These are phyloP conservation scores for Proales similis DNA, from an alignment of 1,140 invertebrate genomes.

Conservation along the genomic window DNA sequence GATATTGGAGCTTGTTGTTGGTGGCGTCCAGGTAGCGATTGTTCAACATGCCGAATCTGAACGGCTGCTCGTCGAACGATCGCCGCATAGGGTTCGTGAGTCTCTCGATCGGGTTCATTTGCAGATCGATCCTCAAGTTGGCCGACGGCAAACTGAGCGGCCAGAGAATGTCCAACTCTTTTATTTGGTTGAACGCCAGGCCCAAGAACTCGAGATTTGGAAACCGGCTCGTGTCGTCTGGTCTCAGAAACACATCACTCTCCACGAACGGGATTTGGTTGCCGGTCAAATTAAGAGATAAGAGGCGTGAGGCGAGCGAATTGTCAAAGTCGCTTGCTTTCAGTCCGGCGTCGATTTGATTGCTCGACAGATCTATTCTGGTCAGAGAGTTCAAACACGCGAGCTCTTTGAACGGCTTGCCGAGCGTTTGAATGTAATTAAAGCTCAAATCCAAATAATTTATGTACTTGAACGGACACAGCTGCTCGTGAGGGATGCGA, in stretches of 20 bases:
- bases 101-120: neutral
- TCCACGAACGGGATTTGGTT: conserved; percentile 11
- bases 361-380: conserved; percentile 10
- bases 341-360: neutral
- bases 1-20: conserved; percentile 13
- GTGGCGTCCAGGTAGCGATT: conserved; percentile 9
- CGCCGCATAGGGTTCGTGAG: neutral
- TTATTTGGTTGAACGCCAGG: conserved; percentile 2
- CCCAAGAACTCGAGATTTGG: conserved; percentile 23
- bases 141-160: neutral
- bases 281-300: conserved; percentile 8
- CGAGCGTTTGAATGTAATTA: neutral
- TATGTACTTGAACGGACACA: conserved; percentile 9
- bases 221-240: conserved; percentile 8
- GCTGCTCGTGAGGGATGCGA: neutral
- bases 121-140: conserved; percentile 14
- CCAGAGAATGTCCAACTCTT: conserved; percentile 24
- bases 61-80: neutral
- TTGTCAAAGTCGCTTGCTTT: conserved; percentile 13
- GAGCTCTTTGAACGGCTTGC: neutral
- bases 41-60: conserved; percentile 8
- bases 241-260: conserved; percentile 4
- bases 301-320: neutral
- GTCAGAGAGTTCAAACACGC: conserved; percentile 2
- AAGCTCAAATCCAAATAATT: conserved; percentile 4